These are phyloP conservation scores for Wasmannia auropunctata DNA, from an alignment of 1,140 invertebrate genomes.

Conservation along the genomic window DNA sequence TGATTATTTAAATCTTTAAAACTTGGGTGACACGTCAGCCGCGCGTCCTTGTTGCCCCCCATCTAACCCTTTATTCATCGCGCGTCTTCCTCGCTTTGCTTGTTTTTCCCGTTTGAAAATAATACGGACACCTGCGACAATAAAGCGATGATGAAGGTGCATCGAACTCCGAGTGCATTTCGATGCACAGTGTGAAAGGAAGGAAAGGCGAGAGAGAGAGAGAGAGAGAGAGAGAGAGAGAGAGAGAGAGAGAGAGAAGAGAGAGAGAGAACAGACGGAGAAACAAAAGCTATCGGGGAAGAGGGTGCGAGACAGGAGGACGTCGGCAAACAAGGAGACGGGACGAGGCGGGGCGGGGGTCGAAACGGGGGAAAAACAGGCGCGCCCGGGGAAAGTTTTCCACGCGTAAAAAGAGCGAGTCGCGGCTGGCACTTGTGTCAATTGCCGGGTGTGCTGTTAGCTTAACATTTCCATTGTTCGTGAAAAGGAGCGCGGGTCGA, in stretches of 20 bases:
- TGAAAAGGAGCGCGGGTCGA: constrained; percentile 75
- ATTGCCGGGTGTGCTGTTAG: constrained; percentile 75
- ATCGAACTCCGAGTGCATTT: constrained; percentile 67
- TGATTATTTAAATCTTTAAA: background rate
- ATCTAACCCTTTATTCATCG: background rate
- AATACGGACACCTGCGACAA: constrained; percentile 67
- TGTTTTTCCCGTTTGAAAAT: constrained; percentile 45
- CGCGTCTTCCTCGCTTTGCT: background rate
- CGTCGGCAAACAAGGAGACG: background rate
- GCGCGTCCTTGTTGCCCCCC: background rate
- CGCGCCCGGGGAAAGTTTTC: constrained; percentile 71
- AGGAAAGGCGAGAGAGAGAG: background rate
- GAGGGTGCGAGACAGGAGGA: constrained; percentile 34
- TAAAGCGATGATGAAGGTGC: constrained; percentile 63
- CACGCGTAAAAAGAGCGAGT: constrained; percentile 74
- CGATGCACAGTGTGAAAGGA: constrained; percentile 27
- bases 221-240: background rate
- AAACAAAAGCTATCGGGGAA: constrained; percentile 32
- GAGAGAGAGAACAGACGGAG: background rate
- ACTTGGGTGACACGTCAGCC: too few relatives aligned
- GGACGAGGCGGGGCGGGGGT: background rate
- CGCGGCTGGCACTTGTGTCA: constrained; percentile 75
- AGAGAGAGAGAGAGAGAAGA: background rate
- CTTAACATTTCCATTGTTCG: constrained; percentile 75
- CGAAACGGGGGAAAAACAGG: constrained; percentile 54